Evolutionary conservation across 2,113 vertebrate species (phyloP).

Genomic region (Microtus ochrogaster): DNA sequence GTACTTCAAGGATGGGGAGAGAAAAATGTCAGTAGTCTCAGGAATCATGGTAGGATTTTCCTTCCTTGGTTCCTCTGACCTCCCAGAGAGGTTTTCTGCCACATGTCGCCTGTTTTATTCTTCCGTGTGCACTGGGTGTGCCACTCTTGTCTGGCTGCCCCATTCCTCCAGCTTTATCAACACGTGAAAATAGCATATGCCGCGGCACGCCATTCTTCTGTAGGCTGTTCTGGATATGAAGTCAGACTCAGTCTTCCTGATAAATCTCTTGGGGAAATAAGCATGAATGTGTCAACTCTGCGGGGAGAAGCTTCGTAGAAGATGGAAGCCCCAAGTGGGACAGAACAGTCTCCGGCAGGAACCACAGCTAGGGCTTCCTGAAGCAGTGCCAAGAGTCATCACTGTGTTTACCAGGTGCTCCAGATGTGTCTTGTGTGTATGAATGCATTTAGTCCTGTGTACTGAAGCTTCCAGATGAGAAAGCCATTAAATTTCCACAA

Average conservation of each 20-base stretch:
- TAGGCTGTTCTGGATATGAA: neutral
- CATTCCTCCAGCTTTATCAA: conserved; percentile 45
- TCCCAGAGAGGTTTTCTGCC: conserved; percentile 33
- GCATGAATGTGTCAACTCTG: neutral
- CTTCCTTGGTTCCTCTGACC: conserved; percentile 6
- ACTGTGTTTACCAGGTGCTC: neutral
- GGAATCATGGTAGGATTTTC: neutral
- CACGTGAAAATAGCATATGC: conserved; percentile 19
- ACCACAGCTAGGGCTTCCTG: neutral
- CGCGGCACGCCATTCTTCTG: conserved; percentile 15
- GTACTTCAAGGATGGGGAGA: neutral
- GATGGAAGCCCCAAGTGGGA: neutral
- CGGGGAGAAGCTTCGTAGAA: neutral
- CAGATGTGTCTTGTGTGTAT: neutral
- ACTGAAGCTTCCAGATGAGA: neutral
- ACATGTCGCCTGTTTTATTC: conserved; percentile 12
- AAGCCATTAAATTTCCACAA: neutral
- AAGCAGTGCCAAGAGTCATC: neutral
- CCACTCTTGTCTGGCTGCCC: conserved; percentile 22
- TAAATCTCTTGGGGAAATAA: conserved; percentile 38
- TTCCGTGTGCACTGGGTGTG: neutral
- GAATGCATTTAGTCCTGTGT: neutral
- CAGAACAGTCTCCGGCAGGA: neutral
- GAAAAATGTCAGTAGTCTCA: neutral
- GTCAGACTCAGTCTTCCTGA: conserved; percentile 35